Evolutionary conservation across 2,888 invertebrate species (phyloP), one percentile per base, ranked within the genome.

Genomic region (Galerucella pusilla): DNA sequence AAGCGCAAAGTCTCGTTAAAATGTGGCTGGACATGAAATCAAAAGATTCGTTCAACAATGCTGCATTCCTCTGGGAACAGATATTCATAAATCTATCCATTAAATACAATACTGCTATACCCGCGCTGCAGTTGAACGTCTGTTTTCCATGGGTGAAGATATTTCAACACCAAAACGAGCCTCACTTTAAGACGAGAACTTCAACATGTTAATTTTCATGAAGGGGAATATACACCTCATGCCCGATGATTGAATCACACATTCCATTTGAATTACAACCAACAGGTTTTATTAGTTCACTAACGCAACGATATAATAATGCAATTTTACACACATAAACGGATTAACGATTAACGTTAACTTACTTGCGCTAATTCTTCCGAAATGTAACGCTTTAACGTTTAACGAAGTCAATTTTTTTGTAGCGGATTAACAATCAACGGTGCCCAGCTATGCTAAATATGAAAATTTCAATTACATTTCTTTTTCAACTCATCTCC

Each of bases 1-100:
- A 67, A 67, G 67, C 57, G 54, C 67, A 54, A 68, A 68, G 25
- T 68, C 67, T 68, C 67, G 54, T 68, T 54, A 28, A 68, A 68
- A 54, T 68, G 67, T 68, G 67, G 67, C 67, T 68, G 35, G 67
- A 68, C 67, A 68, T 67, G 52, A 67, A 67, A 67, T 67, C 67
- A 67, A 67, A 67, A 67, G 67, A 52, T 52, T 67, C 49, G 11
- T 68, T 57, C 52, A 52, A 52, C 52, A 14, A 52, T 52, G 52
- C 52, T 52, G 52, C 52, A 52, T 52, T 52, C n/a, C 66, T 49
- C 66, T 10, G 16, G 65, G n/a, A 46, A 65, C 66, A 46, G n/a
- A 46, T 46, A 46, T 66, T 65, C 16, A 65, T 65, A 65, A 65
- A n/a, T 46, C 65, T 66, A 25, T 66, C 25, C 49, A 66, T 66